phyloP scores from a whole-genome alignment of 1,140 invertebrate genomes.

The Ectropis grisescens region DNA sequence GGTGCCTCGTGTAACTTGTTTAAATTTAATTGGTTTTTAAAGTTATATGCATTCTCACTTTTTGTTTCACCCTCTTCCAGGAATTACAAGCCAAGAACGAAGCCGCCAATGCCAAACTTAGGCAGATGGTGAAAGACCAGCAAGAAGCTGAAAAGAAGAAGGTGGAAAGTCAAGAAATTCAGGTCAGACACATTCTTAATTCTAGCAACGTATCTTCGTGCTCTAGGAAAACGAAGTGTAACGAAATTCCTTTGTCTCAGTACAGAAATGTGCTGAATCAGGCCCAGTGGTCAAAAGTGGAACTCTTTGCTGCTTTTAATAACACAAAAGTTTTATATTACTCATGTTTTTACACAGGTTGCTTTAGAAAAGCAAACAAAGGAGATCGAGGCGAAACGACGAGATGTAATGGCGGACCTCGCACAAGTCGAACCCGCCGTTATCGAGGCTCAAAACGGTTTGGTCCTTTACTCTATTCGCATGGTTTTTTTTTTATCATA shows the following conservation, averaged over 20 bases:
- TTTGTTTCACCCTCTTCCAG: too few species aligned
- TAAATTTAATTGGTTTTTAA: too few species aligned
- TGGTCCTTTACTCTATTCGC: slow-evolving; percentile 34
- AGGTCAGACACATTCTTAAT: slow-evolving; percentile 76
- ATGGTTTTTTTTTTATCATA: slow-evolving; percentile 3
- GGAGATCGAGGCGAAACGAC: slow-evolving; percentile 92
- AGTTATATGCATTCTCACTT: too few species aligned
- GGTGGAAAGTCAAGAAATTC: slow-evolving; percentile 97
- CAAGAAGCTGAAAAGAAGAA: slow-evolving; percentile 99
- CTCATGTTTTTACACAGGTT: slow-evolving; percentile 33
- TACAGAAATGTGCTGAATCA: too few species aligned
- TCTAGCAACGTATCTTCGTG: too few species aligned
- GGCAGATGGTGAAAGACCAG: slow-evolving; percentile 99
- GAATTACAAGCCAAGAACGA: slow-evolving; percentile 99
- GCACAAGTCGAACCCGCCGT: slow-evolving; percentile 98
- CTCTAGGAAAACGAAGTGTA: too few species aligned
- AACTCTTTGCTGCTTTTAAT: too few species aligned
- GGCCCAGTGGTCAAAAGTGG: too few species aligned
- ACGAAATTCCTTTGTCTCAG: too few species aligned
- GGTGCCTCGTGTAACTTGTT: too few species aligned
- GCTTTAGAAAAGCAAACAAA: slow-evolving; percentile 89
- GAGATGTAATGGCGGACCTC: slow-evolving; percentile 94
- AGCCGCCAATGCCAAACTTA: slow-evolving; percentile 97
- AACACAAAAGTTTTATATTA: too few species aligned
- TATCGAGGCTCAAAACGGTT: slow-evolving; percentile 97